phyloP scores from a whole-genome alignment of 2,888 invertebrate genomes.

The Sussaba pulchella region DNA sequence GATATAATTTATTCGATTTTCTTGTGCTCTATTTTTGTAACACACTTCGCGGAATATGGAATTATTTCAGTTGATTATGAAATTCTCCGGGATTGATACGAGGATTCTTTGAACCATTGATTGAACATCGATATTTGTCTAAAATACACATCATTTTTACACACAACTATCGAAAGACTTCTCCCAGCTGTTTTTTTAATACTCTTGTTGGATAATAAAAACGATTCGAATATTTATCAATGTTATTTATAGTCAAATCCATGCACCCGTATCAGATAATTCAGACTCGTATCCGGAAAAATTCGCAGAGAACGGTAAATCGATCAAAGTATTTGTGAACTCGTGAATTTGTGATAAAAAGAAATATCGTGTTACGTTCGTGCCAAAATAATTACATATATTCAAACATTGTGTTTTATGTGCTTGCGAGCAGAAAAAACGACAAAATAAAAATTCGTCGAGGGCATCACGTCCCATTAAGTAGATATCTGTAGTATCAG shows the following conservation, averaged over 20 bases:
- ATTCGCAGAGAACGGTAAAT: too few species aligned
- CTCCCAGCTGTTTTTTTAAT: neutral
- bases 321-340: too few species aligned
- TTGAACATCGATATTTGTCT: neutral
- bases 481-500: slow-evolving; percentile 42
- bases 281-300: slow-evolving; percentile 35
- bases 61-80: too few species aligned
- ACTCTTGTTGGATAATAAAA: slow-evolving; percentile 39
- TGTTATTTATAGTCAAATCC: slow-evolving; percentile 60
- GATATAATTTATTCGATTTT: neutral
- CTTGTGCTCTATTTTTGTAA: neutral
- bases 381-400: too few species aligned
- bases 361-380: too few species aligned
- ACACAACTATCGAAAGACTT: neutral
- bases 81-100: too few species aligned
- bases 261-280: slow-evolving; percentile 43
- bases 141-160: neutral
- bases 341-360: too few species aligned
- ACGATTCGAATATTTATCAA: slow-evolving; percentile 26
- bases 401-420: too few species aligned
- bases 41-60: neutral
- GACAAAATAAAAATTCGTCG: too few species aligned
- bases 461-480: slow-evolving; percentile 49
- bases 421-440: too few species aligned
- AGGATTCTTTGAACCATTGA: neutral